phyloP scores from a whole-genome alignment of 2,888 invertebrate species.

The Spatulosminthurus flaviceps region DNA sequence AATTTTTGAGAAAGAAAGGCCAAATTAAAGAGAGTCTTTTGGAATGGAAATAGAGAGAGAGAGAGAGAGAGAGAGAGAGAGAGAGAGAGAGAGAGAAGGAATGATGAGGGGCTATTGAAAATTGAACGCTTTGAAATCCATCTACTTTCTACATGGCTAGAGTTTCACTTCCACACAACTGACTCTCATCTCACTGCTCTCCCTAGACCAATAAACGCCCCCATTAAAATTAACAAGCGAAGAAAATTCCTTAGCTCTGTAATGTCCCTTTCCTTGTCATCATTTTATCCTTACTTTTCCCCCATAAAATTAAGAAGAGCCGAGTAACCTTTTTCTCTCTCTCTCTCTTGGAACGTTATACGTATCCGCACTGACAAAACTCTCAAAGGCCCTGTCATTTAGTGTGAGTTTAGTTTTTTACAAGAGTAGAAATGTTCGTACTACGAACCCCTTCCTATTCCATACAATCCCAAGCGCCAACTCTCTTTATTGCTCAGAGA shows the following conservation, averaged over 20 bases:
- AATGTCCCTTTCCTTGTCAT: constrained; percentile 22
- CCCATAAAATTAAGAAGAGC: not conserved
- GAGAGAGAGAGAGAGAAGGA: not conserved
- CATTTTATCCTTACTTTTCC: constrained; percentile 23
- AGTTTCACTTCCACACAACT: not conserved
- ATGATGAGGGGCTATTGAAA: too few species aligned
- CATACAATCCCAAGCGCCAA: too few species aligned
- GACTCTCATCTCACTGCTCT: not conserved
- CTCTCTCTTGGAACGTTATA: too few species aligned
- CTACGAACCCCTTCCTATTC: too few species aligned
- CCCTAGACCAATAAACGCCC: constrained; percentile 27
- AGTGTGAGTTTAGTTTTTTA: too few species aligned
- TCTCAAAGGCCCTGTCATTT: too few species aligned
- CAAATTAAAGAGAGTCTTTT: not conserved
- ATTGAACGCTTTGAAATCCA: not conserved
- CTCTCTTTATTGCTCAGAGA: too few species aligned
- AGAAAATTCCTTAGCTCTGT: constrained; percentile 28
- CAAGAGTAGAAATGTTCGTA: too few species aligned
- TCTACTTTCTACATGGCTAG: not conserved
- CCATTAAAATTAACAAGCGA: constrained; percentile 41
- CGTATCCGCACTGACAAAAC: too few species aligned
- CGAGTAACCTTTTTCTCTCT: too few species aligned
- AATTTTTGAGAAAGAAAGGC: not conserved
- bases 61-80: too few species aligned
- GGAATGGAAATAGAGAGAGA: too few species aligned